Base-by-base conservation (phyloP, 1,140 invertebrate genomes). In the Ceratina calcarata region DNA sequence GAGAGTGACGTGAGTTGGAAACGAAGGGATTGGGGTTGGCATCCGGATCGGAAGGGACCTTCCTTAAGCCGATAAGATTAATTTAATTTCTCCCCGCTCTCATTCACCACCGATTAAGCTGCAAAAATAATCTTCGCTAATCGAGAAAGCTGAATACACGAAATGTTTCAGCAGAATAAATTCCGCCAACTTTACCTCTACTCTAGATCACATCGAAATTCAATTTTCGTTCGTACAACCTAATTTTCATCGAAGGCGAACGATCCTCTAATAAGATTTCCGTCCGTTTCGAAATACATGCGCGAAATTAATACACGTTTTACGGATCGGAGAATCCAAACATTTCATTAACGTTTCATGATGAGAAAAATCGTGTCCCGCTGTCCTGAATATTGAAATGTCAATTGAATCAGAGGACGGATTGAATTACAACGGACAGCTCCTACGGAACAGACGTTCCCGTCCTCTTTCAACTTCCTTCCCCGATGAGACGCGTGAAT, bases 31-130 rank as follows among this genome's bases (percentile, higher is more conserved):
- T 62, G 67, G 60, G 45, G 22, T n/a, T 32, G 58, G 65, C 73
- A 74, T 75, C 49, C 32, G 70, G 32, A 0, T 67, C 69, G 76
- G 81, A 71, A 80, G 57, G 71, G 65, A 55, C 45, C 81, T 32
- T 45, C 76, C 78, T 74, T 83, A 86, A 86, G 81, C 80, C 76
- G 80, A 86, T 84, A 87, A 87, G 87, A 88, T 89, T 89, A 88
- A 89, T 89, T 88, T 85, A 85, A 89, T 88, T 87, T 81, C 60
- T 66, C 73, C 49, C 51, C 58, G 77, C 84, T 85, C 84, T 86
- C 82, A 62, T 77, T 49, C 66, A 79, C 58, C 37, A 10, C 27
- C 22, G 32, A 58, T 78, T 66, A 62, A 37, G 20, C 12, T 1
- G n/a, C 66, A 45, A 58, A 79, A 66, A 58, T 72, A 73, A 68